Base-by-base conservation (phyloP, 1,140 invertebrate species). In the Idris sp. region DNA sequence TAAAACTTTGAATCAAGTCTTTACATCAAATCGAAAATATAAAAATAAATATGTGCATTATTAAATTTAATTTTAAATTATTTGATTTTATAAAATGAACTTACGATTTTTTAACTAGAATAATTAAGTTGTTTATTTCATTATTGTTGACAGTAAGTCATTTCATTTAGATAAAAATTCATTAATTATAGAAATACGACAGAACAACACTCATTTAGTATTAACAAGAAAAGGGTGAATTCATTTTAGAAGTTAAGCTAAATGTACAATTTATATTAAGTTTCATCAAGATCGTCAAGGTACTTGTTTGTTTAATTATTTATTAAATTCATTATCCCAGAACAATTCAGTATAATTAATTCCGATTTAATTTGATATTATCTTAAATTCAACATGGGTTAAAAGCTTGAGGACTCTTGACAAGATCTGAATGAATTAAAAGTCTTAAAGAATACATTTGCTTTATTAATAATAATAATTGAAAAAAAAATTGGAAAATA, bases 321-420 rank as follows among this genome's bases (percentile, higher is more conserved):
- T 65, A 54, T 65, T 65, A 65, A 65, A 33, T 65, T 33, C 40
- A 65, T 41, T 54, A 54, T 36, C 38, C 31, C 8, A 22, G 22
- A 54, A 53, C 61, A 53, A 53, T 65, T 46, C 40, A 65, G 28
- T 46, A 44, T 53, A 65, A 65, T 65, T 65, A 65, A 65, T 65
- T 44, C 61, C 35, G 61, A 54, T 65, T 36, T 65, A 49, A 65
- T 46, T 40, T 65, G 38, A 54, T 65, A 65, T 46, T 46, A 65
- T 54, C 46, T 53, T 14, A 44, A 44, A 51, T 53, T 16, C 16
- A 53, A 64, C 46, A 43, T 35, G 44, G 59, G 46, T 64, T 64
- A 64, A 64, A 64, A 53, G 38, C 36, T 43, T 31, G 38, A 49
- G 44, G 36, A 48, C 16, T 31, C 33, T 41, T 26, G 58, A 61